Percentiles rank a stretch among this genome's conserved stretches.
Conservation (phyloP, 1,140 invertebrate genomes). For the Druon quercuslanigerum region DNA sequence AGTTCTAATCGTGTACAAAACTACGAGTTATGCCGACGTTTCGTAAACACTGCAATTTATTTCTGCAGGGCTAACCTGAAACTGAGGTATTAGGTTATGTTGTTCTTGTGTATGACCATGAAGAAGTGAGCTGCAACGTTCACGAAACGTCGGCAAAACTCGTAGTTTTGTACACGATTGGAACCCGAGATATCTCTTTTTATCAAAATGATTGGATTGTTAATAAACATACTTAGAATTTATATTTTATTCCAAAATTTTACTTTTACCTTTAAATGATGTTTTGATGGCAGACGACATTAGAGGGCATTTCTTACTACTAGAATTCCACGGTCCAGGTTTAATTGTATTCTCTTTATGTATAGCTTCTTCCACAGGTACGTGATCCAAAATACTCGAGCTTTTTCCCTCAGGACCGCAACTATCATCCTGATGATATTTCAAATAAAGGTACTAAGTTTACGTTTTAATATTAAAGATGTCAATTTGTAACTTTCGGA, state of each 20-base stretch:
- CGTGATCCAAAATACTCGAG: constrained; percentile 76
- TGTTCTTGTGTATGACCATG: too few species aligned
- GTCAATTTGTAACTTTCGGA: too few species aligned
- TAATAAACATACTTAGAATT: constrained; percentile 12
- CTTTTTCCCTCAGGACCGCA: constrained; percentile 57
- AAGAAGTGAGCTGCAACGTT: too few species aligned
- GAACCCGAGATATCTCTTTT: too few species aligned
- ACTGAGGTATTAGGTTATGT: too few species aligned
- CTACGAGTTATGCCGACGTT: too few species aligned
- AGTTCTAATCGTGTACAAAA: too few species aligned
- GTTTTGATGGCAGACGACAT: constrained; percentile 62
- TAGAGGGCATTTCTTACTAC: constrained; percentile 64
- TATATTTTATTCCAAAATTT: constrained; percentile 10
- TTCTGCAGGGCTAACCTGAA: too few species aligned
- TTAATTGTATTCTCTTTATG: constrained; percentile 80
- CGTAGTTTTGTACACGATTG: too few species aligned
- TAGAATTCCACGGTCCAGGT: constrained; percentile 80
- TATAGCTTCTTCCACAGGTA: constrained; percentile 75
- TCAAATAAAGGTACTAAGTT: background rate
- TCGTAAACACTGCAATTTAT: too few species aligned
- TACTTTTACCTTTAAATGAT: constrained; percentile 69
- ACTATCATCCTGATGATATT: constrained; percentile 59
- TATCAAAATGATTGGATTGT: background rate
- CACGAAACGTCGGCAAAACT: too few species aligned
- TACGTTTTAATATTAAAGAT: background rate